Evolutionary conservation across 2,797 vertebrate genomes (phyloP), one percentile per base, ranked within the genome.

Genomic region (Alauda arvensis): DNA sequence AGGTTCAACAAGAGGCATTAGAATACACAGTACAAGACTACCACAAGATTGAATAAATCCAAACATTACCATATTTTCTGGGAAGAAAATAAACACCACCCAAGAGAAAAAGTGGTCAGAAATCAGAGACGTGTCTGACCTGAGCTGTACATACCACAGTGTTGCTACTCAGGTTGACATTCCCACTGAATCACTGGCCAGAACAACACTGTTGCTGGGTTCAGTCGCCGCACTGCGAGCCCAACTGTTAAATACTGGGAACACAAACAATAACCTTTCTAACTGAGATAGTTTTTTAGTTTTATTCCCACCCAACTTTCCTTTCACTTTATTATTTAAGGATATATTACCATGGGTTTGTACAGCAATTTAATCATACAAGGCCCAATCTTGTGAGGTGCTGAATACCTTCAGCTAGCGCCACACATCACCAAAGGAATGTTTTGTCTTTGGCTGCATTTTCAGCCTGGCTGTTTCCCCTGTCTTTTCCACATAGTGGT

Each of bases 21-120:
- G 71, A 91, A 85, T 72, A 87, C 7, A 17, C 45, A 75, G 49
- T n/a, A 46, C 52, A 83, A 63, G 63, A 45, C 53, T 81, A 57
- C 49, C 75, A 72, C 42, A 69, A 53, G 51, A 66, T 23, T 83
- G 49, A 85, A 83, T 77, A 83, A 94, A 91, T 43, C 83, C 83
- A 89, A 92, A 83, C 34, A 85, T 84, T 83, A 71, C 63, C 83
- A 66, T 76, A 83, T 70, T 93, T 95, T 93, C 91, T 79, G 68
- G 21, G 74, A 93, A 91, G 83, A 93, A 95, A 95, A 93, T 93
- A 93, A 94, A 93, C 87, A 93, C 57, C 16, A 89, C 65, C 53
- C 75, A 46, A 61, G 67, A 84, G 77, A 88, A 92, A 82, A 90
- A 85, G 67, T 61, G 56, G 39, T 70, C 80, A 89, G 92, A 91